Base-by-base conservation (phyloP, 2,113 vertebrate genomes). In the Mus spicilegus region DNA sequence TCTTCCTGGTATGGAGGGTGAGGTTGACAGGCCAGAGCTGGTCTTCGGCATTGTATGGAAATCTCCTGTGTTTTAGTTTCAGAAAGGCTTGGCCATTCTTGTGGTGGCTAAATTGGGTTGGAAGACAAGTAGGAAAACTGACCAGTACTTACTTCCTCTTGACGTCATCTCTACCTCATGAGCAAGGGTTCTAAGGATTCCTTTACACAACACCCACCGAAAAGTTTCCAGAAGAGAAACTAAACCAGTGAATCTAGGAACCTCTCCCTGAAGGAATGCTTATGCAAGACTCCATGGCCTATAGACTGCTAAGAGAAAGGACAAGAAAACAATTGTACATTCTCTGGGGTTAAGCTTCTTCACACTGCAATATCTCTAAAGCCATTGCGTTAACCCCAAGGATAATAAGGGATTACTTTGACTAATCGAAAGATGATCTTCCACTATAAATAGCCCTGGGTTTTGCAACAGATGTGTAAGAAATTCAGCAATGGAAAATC, bases 401-500 rank as follows among this genome's bases (percentile, higher is more conserved):
- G 80, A 36, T 67, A 86, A 77, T 93, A 94, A 95, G 93, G 78
- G 87, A 77, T 72, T 95, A 77, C 70, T 96, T 94, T 96, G 78
- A 96, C 92, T 92, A 80, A 69, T 92, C 61, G 96, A 97, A 97
- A 96, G 58, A 89, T 70, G 90, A 97, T 95, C 92, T 94, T 95
- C 87, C 82, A 49, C 85, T 69, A 65, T 95, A 82, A 90, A 85
- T 61, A 89, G 6, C 70, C 7, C 49, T 17, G 72, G 54, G 26
- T 81, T 91, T 82, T 46, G 42, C 77, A 94, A 56, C 81, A 90
- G 63, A 92, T 90, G 36, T 61, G n/a, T 87, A 95, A 97, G 69
- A 88, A 96, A 69, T 33, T 80, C 56, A 95, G 2, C 65, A 54
- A 93, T 86, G 93, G 95, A 98, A 97, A 97, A 87, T 93, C 89